These are phyloP conservation scores for Notothenia coriiceps DNA, from an alignment of 2,113 vertebrate species.

Conservation along the genomic window DNA sequence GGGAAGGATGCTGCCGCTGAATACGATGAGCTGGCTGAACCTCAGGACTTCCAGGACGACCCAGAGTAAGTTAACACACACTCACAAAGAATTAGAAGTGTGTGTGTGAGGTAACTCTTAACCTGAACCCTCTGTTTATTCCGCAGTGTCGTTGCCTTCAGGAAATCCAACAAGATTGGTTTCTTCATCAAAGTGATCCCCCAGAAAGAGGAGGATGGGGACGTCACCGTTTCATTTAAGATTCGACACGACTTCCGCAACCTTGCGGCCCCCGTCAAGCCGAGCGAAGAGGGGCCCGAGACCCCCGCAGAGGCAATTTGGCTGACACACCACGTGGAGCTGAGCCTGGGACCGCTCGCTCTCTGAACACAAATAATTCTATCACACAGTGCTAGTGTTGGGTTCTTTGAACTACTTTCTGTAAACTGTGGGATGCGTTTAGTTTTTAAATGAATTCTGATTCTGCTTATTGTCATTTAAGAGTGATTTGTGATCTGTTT, in stretches of 20 bases:
- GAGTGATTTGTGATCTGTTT: background rate
- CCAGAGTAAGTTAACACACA: conserved; percentile 89
- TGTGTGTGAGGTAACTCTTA: background rate
- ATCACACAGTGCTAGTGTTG: conserved; percentile 28
- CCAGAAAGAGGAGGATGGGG: conserved; percentile 88
- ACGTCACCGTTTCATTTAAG: conserved; percentile 94
- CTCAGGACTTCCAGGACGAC: conserved; percentile 98
- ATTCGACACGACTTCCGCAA: conserved; percentile 98
- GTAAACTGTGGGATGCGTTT: conserved; percentile 20
- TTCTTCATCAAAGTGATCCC: conserved; percentile 99
- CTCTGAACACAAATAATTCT: conserved; percentile 74
- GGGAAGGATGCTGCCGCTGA: conserved; percentile 97
- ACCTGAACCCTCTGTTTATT: conserved; percentile 35
- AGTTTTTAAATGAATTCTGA: conserved; percentile 56
- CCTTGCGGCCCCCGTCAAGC: conserved; percentile 90
- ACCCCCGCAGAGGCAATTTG: conserved; percentile 88
- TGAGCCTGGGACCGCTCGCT: conserved; percentile 92
- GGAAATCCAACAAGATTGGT: conserved; percentile 98
- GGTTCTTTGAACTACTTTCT: conserved; percentile 28
- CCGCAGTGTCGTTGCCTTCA: conserved; percentile 92
- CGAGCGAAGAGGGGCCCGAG: conserved; percentile 88
- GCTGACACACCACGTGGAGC: conserved; percentile 96
- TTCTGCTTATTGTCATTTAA: conserved; percentile 39
- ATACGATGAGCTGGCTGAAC: conserved; percentile 97
- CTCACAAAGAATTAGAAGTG: background rate